Evolutionary conservation across 1,140 invertebrate species (phyloP), one percentile per base, ranked within the genome.

Genomic region (Aethina tumida): DNA sequence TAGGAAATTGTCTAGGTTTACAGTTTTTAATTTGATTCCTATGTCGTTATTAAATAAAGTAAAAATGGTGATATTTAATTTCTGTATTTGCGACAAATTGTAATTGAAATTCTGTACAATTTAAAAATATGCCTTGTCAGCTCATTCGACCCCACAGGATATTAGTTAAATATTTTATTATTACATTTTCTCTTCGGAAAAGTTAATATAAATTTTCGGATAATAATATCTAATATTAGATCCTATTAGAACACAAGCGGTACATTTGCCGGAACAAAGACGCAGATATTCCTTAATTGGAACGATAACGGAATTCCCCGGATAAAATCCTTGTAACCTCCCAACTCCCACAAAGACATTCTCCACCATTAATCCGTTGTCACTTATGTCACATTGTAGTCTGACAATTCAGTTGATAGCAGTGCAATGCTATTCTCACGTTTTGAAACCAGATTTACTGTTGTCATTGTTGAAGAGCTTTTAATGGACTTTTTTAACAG

Each of bases 351-450:
- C 32, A 9, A 24, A 39, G 21, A 45, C 43, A 40, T 33, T 38
- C 32, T 24, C 43, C 32, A 26, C 39, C 37, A 45, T 45, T 45
- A 45, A 45, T 45, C 43, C 36, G 36, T 45, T 45, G 43, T 45
- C 43, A 40, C 43, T 45, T 32, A 45, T 45, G 32, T 39, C 37
- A 45, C 43, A 45, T 26, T 45, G 43, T 40, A 35, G 33, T 36
- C 36, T 25, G 38, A 40, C 37, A 45, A 40, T 40, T 40, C 36
- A 26, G 24, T 38, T 33, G 29, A 38, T 37, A 43, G 34, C 24
- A 32, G 24, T 10, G 26, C 8, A 39, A 43, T 39, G 41, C 30
- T 29, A 39, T 43, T 39, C 30, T 39, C 36, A 35, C 17, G 10
- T 33, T 17, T 28, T 34, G n/a, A 20, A 33, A 33, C 17, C 22